Conservation (phyloP, 2,797 vertebrate genomes). For the Phrynocephalus vlangalii region DNA sequence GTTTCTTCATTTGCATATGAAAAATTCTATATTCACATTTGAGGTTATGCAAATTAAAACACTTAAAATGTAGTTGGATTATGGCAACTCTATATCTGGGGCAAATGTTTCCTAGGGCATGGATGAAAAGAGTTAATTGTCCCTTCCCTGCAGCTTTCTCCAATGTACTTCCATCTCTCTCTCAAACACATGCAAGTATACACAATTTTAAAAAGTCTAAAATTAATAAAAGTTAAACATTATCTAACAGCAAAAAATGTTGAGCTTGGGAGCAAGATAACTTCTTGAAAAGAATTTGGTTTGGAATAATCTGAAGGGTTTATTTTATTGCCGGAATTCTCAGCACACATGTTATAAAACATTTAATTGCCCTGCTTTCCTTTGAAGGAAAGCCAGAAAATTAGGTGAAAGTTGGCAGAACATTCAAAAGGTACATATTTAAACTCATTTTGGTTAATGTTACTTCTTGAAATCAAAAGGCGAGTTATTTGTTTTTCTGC, state of each 20-base stretch:
- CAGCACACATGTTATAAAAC: slow-evolving; percentile 1
- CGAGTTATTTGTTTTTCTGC: slow-evolving; percentile 13
- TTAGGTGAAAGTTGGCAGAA: slow-evolving; percentile 40
- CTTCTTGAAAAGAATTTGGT: slow-evolving; percentile 52
- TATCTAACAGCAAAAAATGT: slow-evolving; percentile 49
- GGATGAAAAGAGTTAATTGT: neutral
- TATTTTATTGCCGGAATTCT: slow-evolving; percentile 44
- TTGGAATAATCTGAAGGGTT: slow-evolving; percentile 45
- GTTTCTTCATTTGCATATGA: too few species aligned
- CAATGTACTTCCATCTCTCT: slow-evolving; percentile 29
- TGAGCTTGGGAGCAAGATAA: slow-evolving; percentile 44
- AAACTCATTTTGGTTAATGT: slow-evolving; percentile 53
- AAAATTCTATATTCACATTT: too few species aligned
- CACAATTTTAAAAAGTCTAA: slow-evolving; percentile 50
- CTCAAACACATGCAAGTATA: slow-evolving; percentile 7
- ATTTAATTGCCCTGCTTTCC: slow-evolving; percentile 48
- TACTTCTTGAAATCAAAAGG: slow-evolving; percentile 45
- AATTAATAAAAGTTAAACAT: slow-evolving; percentile 57
- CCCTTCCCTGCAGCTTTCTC: neutral
- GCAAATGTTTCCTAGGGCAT: neutral
- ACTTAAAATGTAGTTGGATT: too few species aligned
- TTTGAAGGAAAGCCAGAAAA: slow-evolving; percentile 57
- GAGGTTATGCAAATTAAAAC: too few species aligned
- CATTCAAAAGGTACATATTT: slow-evolving; percentile 40
- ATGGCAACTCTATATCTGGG: neutral